Percentiles rank a stretch among this genome's conserved stretches.
Evolutionary conservation across 2,797 vertebrate species (phyloP).

Genomic region (Perodicticus potto): DNA sequence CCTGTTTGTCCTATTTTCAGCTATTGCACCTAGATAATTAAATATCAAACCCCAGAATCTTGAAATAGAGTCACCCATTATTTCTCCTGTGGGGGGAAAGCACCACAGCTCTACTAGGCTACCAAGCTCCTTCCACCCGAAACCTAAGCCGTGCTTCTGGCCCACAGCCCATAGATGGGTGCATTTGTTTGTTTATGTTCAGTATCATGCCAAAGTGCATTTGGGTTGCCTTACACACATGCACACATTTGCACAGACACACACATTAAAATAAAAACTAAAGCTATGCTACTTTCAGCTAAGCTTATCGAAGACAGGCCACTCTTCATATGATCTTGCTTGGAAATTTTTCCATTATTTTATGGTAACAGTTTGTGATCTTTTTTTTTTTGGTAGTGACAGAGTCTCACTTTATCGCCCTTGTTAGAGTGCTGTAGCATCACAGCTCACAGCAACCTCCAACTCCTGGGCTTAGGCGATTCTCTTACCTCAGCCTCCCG

Average conservation of each 20-base stretch:
- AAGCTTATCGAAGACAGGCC: fast-evolving
- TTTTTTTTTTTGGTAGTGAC: no score
- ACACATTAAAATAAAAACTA: not conserved
- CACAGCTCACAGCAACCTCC: no score
- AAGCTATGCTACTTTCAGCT: not conserved
- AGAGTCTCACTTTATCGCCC: no score
- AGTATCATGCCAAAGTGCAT: not conserved
- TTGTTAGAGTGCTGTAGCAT: no score
- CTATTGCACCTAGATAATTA: not conserved
- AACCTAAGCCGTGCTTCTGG: not conserved
- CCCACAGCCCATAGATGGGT: not conserved
- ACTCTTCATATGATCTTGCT: not conserved
- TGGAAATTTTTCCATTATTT: not conserved
- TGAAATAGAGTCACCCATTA: not conserved
- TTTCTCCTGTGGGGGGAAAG: not conserved
- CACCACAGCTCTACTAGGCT: fast-evolving
- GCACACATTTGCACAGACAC: fast-evolving
- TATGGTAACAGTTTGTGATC: not conserved
- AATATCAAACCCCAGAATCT: not conserved
- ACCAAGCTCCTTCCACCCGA: not conserved
- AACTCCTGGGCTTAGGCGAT: no score
- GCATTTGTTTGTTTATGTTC: not conserved
- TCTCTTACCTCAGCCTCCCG: no score
- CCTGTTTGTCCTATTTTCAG: not conserved
- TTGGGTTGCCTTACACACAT: no score